Conservation (phyloP, 2,113 vertebrate species). For the Mus pahari region DNA sequence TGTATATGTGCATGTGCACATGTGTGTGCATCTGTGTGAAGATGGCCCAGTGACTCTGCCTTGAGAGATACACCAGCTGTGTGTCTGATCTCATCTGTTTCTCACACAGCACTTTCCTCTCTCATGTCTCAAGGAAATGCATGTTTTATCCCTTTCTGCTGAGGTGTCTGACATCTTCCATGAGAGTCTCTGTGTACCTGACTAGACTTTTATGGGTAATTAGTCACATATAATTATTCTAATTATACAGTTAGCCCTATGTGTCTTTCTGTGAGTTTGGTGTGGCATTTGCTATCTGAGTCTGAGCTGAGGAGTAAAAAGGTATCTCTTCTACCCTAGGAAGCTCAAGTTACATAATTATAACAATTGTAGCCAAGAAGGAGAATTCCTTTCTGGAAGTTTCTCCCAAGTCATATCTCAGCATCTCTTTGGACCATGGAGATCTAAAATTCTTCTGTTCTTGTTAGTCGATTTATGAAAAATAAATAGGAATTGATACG, state of each 20-base stretch:
- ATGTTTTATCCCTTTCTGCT: slow-evolving; percentile 50
- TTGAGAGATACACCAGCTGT: slow-evolving; percentile 23
- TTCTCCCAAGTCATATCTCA: neutral
- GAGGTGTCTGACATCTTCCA: slow-evolving; percentile 40
- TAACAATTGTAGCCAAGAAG: neutral
- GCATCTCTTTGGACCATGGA: neutral
- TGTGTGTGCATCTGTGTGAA: neutral
- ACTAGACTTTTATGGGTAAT: slow-evolving; percentile 53
- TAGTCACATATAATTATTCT: slow-evolving; percentile 73
- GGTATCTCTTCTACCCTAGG: slow-evolving; percentile 8
- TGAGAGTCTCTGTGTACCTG: slow-evolving; percentile 28
- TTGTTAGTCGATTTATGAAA: neutral
- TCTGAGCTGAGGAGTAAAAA: neutral
- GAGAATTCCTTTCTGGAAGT: neutral
- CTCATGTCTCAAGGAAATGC: slow-evolving; percentile 26
- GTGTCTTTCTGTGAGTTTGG: slow-evolving; percentile 59
- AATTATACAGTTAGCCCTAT: slow-evolving; percentile 69
- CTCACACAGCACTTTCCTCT: slow-evolving; percentile 10
- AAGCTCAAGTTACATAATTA: slow-evolving; percentile 7
- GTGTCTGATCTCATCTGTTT: rapidly evolving
- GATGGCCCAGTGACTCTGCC: neutral
- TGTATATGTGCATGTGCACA: neutral
- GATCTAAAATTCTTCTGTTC: slow-evolving; percentile 10
- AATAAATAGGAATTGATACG: neutral
- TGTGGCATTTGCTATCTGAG: slow-evolving; percentile 68